Conservation (phyloP, 2,797 vertebrate genomes). For the Fistularia commersonii region DNA sequence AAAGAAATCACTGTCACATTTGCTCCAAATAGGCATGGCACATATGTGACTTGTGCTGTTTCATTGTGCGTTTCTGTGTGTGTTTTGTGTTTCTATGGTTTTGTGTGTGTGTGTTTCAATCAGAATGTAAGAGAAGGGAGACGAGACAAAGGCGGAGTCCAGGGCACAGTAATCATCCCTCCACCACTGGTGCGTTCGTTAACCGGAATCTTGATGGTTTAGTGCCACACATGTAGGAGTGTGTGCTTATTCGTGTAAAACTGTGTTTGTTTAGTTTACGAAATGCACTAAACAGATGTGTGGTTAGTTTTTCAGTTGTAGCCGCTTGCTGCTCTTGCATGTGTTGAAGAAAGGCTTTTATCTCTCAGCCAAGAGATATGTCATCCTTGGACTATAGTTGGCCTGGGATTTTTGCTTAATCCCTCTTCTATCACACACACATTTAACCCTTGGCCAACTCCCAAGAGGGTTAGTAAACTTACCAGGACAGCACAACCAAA, state of each 20-base stretch:
- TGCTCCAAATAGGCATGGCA: background rate
- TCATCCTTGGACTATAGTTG: constrained; percentile 10
- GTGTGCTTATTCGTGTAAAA: too few relatives aligned
- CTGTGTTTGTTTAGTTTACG: too few relatives aligned
- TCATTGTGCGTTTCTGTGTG: constrained; percentile 16
- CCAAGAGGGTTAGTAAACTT: background rate
- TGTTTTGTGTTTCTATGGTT: constrained; percentile 17
- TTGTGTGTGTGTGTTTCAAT: constrained; percentile 38
- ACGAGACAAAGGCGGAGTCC: constrained; percentile 62
- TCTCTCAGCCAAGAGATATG: constrained; percentile 10
- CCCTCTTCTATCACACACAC: constrained; percentile 5
- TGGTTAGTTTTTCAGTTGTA: too few relatives aligned
- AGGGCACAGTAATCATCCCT: constrained; percentile 57
- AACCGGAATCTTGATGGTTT: too few relatives aligned
- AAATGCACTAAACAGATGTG: too few relatives aligned
- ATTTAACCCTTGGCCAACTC: background rate
- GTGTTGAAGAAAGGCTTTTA: constrained; percentile 1
- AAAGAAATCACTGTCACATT: constrained; percentile 3
- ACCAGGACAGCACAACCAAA: background rate
- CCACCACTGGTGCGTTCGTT: constrained; percentile 48
- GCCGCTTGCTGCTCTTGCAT: constrained; percentile 1
- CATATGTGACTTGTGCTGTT: background rate
- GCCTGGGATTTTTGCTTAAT: constrained; percentile 8
- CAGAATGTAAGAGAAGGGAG: constrained; percentile 66
- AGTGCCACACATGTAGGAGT: too few relatives aligned